A percentile compares a stretch with the other conserved stretches of the same genome.
Conservation (phyloP, 2,113 vertebrate genomes). For the Psittacula cyanocephala region DNA sequence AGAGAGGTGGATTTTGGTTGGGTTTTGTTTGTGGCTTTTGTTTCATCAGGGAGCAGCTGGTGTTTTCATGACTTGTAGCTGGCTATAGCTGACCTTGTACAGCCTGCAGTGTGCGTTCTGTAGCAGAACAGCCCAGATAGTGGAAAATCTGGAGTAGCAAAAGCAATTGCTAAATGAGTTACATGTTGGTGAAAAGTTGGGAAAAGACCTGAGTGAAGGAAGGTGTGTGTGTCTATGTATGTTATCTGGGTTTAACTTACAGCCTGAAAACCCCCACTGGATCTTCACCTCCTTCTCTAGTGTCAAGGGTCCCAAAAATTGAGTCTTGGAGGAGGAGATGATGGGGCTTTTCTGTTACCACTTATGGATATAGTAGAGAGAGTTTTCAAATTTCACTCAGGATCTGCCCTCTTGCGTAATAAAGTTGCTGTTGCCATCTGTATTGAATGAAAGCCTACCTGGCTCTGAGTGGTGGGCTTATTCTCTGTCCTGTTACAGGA, state of each 20-base stretch:
- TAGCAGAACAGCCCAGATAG: background rate
- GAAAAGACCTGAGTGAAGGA: background rate
- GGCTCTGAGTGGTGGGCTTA: background rate
- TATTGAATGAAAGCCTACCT: background rate
- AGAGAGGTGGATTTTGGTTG: background rate
- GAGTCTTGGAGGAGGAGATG: background rate
- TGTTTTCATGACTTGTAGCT: background rate
- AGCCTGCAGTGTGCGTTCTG: background rate
- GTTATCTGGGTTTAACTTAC: background rate
- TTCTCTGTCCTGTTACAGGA: background rate
- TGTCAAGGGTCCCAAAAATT: background rate
- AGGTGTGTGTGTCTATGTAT: background rate
- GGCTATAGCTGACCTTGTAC: background rate
- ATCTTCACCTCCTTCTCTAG: background rate
- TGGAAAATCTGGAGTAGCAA: rapidly evolving
- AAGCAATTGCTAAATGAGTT: background rate
- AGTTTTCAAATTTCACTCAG: background rate
- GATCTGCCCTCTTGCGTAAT: background rate
- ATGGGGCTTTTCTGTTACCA: background rate
- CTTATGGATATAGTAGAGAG: background rate
- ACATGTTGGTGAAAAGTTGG: background rate
- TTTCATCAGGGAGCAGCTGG: background rate
- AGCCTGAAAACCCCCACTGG: background rate
- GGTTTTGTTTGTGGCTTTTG: background rate
- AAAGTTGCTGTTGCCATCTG: background rate